These are phyloP conservation scores for Spinus pinus DNA, from an alignment of 2,797 vertebrate genomes.

Conservation along the genomic window DNA sequence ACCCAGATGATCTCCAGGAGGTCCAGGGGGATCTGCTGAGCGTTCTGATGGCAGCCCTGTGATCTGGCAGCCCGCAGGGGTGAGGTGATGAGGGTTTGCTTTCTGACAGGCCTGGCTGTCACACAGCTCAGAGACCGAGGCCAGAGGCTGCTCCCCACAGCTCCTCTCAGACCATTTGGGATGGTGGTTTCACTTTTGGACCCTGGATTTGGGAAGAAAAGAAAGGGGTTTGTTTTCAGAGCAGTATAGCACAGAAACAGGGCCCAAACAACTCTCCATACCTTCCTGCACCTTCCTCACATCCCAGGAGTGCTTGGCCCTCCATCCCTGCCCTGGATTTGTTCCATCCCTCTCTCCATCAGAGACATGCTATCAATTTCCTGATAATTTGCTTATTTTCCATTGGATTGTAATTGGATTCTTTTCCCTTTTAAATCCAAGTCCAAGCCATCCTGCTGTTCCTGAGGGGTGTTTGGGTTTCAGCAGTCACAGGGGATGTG, in stretches of 20 bases:
- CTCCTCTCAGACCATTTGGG: accelerated
- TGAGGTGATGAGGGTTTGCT: not conserved
- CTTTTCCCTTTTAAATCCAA: not conserved
- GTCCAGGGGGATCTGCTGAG: not conserved
- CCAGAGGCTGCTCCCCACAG: not conserved
- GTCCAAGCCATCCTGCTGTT: not conserved
- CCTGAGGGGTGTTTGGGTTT: not conserved
- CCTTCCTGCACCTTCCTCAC: not conserved
- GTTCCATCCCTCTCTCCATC: not conserved
- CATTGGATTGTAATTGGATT: too few species aligned
- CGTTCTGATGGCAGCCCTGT: accelerated
- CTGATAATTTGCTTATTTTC: not conserved
- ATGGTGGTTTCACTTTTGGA: too few species aligned
- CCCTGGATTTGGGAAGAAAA: not conserved
- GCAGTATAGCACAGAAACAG: accelerated
- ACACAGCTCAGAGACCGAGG: not conserved
- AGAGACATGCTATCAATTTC: accelerated
- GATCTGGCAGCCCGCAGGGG: accelerated
- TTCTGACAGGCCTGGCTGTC: not conserved
- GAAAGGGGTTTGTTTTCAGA: not conserved
- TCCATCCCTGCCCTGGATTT: not conserved
- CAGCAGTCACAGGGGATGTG: not conserved
- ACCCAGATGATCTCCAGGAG: not conserved
- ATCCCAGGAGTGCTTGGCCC: not conserved
- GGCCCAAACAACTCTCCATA: accelerated